A percentile compares a stretch with the other conserved stretches of the same genome.
phyloP scores from a whole-genome alignment of 1,140 invertebrate species.

The Asbolus verrucosus region DNA sequence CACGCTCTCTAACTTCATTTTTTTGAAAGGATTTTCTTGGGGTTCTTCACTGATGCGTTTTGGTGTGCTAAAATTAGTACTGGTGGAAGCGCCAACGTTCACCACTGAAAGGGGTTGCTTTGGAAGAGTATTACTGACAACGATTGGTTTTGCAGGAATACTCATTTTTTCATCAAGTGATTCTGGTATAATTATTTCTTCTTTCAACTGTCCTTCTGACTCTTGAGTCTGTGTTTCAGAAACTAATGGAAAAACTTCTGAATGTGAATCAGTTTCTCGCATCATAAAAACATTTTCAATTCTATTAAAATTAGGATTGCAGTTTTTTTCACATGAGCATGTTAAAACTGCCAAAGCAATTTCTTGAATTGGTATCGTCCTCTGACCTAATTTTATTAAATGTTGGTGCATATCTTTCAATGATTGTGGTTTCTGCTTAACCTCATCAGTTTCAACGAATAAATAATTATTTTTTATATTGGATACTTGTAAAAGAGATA shows the following conservation, averaged over 20 bases:
- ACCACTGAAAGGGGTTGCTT: no score
- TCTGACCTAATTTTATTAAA: conserved; percentile 56
- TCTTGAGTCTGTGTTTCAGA: background rate
- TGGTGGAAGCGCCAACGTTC: no score
- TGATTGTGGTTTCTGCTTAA: background rate
- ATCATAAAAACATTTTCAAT: conserved; percentile 15
- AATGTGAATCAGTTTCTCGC: background rate
- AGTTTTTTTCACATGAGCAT: conserved; percentile 65
- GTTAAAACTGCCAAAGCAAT: conserved; percentile 66
- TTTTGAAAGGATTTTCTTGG: background rate
- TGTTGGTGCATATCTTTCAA: conserved; percentile 25
- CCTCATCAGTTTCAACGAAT: no score
- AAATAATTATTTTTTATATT: no score
- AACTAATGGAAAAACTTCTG: background rate
- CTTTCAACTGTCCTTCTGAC: background rate
- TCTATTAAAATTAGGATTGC: conserved; percentile 63
- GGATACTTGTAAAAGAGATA: background rate
- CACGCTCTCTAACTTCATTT: background rate
- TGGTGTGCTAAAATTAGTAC: background rate
- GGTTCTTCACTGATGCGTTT: background rate
- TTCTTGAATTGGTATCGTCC: conserved; percentile 66
- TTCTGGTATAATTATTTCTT: conserved; percentile 2
- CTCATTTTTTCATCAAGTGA: background rate
- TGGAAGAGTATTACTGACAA: no score
- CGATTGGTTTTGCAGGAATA: background rate